Percentiles rank a stretch among this genome's conserved stretches.
These are phyloP conservation scores for Bombycilla garrulus DNA, from an alignment of 2,113 vertebrate genomes.

Conservation along the genomic window DNA sequence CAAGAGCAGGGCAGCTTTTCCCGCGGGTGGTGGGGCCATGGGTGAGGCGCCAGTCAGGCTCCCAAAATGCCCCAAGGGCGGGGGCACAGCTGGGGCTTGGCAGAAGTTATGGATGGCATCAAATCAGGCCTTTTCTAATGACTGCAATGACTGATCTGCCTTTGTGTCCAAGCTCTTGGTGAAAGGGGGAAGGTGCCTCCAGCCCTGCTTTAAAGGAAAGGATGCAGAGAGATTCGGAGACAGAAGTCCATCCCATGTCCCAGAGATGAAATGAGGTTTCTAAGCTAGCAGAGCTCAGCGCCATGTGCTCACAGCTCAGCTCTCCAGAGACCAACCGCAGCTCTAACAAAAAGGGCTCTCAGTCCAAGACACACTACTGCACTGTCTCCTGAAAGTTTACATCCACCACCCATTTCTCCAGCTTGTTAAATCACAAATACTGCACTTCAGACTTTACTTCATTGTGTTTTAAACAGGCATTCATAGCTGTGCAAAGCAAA, in stretches of 20 bases:
- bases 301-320: not conserved
- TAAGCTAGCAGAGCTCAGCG: not conserved
- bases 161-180: not conserved
- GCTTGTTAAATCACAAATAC: not conserved
- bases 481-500: not conserved
- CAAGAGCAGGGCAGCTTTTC: not conserved
- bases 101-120: not conserved
- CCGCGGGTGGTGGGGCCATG: rapidly evolving
- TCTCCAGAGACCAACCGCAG: not conserved
- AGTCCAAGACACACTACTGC: not conserved
- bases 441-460: not conserved
- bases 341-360: not conserved
- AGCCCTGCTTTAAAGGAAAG: not conserved
- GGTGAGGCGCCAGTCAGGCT: not conserved
- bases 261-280: not conserved
- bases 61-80: not conserved
- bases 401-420: not conserved
- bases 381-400: not conserved
- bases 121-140: not conserved
- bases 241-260: not conserved
- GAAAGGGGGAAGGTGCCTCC: not conserved
- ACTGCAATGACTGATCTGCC: not conserved
- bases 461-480: not conserved
- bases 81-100: not conserved
- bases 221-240: not conserved